Evolutionary conservation across 1,140 invertebrate species (phyloP).

Genomic region (Megalonaias nervosa): DNA sequence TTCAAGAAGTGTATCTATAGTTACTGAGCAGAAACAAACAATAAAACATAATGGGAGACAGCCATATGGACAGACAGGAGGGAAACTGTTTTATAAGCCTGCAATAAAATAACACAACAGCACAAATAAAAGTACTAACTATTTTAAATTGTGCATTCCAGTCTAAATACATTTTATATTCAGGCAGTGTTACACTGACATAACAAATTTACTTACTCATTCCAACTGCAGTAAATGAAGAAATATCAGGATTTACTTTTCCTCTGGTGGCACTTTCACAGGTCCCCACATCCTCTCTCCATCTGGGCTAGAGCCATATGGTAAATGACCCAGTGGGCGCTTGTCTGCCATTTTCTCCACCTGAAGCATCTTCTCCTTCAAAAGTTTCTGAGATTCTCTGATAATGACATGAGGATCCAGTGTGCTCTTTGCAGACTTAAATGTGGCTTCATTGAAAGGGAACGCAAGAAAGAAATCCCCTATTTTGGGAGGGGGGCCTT

Average conservation of each 20-base stretch:
- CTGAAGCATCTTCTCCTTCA: conserved; percentile 40
- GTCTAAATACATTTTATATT: too few relatives aligned
- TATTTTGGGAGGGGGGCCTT: conserved; percentile 44
- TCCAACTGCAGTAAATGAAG: background rate
- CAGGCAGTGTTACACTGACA: too few relatives aligned
- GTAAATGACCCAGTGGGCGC: conserved; percentile 36
- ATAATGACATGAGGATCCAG: conserved; percentile 56
- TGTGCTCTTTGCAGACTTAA: conserved; percentile 44
- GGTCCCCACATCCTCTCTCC: conserved; percentile 42
- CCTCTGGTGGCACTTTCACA: conserved; percentile 39
- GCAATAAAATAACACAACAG: too few relatives aligned
- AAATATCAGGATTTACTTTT: conserved; percentile 16
- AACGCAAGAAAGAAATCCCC: conserved; percentile 64
- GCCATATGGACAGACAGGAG: too few relatives aligned
- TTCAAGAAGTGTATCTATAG: too few relatives aligned
- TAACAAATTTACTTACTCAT: too few relatives aligned
- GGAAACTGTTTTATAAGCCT: too few relatives aligned
- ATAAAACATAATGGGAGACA: too few relatives aligned
- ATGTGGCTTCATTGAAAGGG: conserved; percentile 63
- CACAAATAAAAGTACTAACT: too few relatives aligned
- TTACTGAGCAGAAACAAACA: too few relatives aligned
- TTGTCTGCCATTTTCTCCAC: conserved; percentile 33
- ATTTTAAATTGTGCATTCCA: too few relatives aligned
- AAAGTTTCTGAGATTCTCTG: conserved; percentile 50
- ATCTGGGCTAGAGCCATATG: conserved; percentile 24